phyloP scores from a whole-genome alignment of 1,140 invertebrate genomes.

The Daktulosphaira vitifoliae region DNA sequence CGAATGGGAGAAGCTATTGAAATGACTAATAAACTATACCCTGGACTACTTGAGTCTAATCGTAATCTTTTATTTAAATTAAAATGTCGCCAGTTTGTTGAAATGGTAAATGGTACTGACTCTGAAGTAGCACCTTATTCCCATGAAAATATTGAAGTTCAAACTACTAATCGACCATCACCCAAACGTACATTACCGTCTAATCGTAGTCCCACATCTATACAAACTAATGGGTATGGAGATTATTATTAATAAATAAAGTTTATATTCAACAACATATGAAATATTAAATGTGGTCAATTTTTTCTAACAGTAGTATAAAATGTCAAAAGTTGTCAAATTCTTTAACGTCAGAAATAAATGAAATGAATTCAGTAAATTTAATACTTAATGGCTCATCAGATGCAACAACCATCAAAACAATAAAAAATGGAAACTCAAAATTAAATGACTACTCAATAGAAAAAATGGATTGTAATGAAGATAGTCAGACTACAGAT shows the following conservation, averaged over 20 bases:
- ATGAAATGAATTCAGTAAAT: constrained; percentile 28
- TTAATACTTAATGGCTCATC: constrained; percentile 29
- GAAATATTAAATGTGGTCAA: background rate
- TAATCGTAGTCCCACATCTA: constrained; percentile 22
- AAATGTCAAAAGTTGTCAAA: constrained; percentile 32
- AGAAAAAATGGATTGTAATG: constrained; percentile 32
- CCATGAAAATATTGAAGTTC: constrained; percentile 37
- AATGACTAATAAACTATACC: constrained; percentile 76
- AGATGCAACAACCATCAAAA: constrained; percentile 22
- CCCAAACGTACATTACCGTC: constrained; percentile 28
- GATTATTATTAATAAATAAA: background rate
- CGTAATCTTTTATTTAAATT: constrained; percentile 86
- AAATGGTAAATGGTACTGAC: constrained; percentile 82
- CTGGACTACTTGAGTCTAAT: constrained; percentile 80
- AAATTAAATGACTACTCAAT: constrained; percentile 25
- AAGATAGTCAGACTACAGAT: constrained; percentile 22
- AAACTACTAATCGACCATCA: constrained; percentile 40
- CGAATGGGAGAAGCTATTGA: constrained; percentile 93
- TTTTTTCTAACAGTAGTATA: constrained; percentile 7
- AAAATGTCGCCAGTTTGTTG: constrained; percentile 95
- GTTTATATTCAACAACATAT: too few species aligned
- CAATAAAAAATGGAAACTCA: constrained; percentile 25
- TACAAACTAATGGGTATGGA: constrained; percentile 26
- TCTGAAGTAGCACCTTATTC: constrained; percentile 50
- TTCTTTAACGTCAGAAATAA: constrained; percentile 3